A percentile compares a stretch with the other conserved stretches of the same genome.
Evolutionary conservation across 2,888 invertebrate genomes (phyloP).

Genomic region (Sepiola atlantica): DNA sequence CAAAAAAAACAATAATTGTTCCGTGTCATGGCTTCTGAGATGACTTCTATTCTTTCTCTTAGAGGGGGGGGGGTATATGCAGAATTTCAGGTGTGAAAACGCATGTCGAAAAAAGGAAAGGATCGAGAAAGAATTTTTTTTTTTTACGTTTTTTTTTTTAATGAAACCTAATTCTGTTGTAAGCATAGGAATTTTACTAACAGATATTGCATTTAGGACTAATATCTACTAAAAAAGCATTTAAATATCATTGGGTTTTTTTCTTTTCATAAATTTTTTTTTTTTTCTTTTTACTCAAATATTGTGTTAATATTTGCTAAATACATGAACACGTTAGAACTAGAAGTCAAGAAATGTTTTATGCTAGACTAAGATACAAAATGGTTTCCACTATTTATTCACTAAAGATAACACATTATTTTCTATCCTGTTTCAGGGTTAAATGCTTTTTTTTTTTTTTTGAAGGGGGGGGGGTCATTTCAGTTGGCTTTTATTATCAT

Average conservation of each 20-base stretch:
- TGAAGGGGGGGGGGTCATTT: too few species aligned
- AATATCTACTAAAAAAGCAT: neutral
- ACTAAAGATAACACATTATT: neutral
- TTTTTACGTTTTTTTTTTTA: neutral
- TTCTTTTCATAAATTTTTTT: too few species aligned
- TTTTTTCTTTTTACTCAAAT: neutral
- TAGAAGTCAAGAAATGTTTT: neutral
- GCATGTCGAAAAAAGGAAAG: neutral
- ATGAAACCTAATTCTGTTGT: slow-evolving; percentile 10
- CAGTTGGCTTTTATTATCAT: neutral
- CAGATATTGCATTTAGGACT: neutral
- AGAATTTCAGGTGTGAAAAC: neutral
- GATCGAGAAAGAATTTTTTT: neutral
- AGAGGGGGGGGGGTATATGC: neutral
- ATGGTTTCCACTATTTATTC: neutral
- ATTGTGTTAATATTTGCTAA: neutral
- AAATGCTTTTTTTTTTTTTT: neutral
- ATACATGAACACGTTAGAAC: neutral
- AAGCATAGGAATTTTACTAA: neutral
- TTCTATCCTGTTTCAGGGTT: neutral
- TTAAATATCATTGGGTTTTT: too few species aligned
- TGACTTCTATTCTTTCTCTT: neutral
- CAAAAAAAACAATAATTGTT: neutral
- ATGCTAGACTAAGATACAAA: slow-evolving; percentile 18
- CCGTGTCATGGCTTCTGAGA: neutral